Conservation (phyloP, 2,113 vertebrate species). For the Pantherophis guttatus region DNA sequence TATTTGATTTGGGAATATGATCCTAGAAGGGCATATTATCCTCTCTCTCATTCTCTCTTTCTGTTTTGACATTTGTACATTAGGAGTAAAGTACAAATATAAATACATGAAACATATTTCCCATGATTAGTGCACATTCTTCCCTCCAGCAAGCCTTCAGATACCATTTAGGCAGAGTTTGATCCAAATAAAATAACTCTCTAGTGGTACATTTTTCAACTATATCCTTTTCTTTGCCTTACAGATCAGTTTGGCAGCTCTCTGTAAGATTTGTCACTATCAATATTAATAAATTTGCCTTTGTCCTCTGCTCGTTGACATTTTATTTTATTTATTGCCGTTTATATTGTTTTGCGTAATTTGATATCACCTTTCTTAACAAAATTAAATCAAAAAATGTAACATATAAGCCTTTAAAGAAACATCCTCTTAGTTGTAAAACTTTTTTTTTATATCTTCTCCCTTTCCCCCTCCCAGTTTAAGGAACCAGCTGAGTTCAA, state of each 20-base stretch:
- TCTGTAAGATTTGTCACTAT: not conserved
- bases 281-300: not conserved
- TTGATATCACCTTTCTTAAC: not conserved
- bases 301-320: not conserved
- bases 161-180: not conserved
- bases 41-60: not conserved
- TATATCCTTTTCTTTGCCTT: not conserved
- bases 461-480: not conserved
- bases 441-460: not conserved
- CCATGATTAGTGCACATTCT: not conserved
- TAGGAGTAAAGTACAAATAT: not conserved
- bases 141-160: not conserved
- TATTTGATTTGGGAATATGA: not conserved
- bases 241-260: not conserved
- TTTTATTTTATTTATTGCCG: not conserved
- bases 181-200: not conserved
- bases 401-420: not conserved
- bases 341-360: fast-evolving
- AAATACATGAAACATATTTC: not conserved
- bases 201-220: not conserved
- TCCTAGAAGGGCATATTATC: not conserved
- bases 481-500: fast-evolving
- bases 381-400: not conserved
- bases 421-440: not conserved
- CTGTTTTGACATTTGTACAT: not conserved